Percentiles rank a stretch among this genome's conserved stretches.
phyloP scores from a whole-genome alignment of 2,113 vertebrate species.

The Thalassoma bifasciatum region DNA sequence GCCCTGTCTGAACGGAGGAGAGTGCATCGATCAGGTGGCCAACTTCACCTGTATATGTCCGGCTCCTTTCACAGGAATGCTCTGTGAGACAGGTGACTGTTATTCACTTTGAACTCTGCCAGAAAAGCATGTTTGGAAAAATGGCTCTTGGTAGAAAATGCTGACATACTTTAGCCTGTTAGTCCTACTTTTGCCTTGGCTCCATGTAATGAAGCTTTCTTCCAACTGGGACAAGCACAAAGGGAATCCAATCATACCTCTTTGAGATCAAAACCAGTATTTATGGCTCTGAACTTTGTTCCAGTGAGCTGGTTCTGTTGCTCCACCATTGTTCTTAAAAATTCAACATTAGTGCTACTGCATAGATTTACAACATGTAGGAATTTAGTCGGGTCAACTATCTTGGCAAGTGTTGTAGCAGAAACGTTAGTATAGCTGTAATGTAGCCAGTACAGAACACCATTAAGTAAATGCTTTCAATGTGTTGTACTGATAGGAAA shows the following conservation, averaged over 20 bases:
- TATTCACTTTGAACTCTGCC: conserved; percentile 1
- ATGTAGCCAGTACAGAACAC: neutral
- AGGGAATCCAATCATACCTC: conserved; percentile 34
- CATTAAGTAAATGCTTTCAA: neutral
- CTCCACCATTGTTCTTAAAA: conserved; percentile 4
- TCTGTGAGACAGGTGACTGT: conserved; percentile 90
- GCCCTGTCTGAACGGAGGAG: conserved; percentile 90
- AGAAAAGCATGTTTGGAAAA: conserved; percentile 21
- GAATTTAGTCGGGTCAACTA: neutral
- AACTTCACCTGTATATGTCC: conserved; percentile 89
- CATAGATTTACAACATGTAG: conserved; percentile 1
- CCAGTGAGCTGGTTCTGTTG: conserved; percentile 8
- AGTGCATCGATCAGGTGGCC: conserved; percentile 84
- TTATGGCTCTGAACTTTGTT: conserved; percentile 14
- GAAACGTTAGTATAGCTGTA: neutral
- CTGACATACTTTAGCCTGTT: conserved; percentile 39
- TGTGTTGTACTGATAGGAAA: neutral
- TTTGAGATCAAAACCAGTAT: conserved; percentile 21
- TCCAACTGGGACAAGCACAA: conserved; percentile 55
- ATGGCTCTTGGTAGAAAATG: conserved; percentile 40
- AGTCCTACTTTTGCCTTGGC: conserved; percentile 38
- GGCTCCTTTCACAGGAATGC: conserved; percentile 85
- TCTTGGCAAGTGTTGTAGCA: neutral
- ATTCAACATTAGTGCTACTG: neutral
- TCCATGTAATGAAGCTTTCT: conserved; percentile 48